These are phyloP conservation scores for Epinotia demarniana DNA, from an alignment of 2,888 invertebrate genomes.

Conservation along the genomic window DNA sequence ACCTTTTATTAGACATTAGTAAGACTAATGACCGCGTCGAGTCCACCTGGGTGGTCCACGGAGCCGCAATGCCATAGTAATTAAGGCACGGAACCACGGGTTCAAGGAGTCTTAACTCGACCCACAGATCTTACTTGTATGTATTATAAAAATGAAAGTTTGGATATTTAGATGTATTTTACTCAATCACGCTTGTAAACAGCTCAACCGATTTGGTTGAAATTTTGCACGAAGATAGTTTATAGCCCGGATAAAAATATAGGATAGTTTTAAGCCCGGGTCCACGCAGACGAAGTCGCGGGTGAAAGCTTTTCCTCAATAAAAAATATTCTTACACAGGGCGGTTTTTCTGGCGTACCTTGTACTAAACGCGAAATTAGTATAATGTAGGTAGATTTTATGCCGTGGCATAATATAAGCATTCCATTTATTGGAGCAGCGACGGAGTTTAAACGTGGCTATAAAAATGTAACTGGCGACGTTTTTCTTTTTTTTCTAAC, in stretches of 20 bases:
- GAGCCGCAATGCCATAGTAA: slow-evolving; percentile 46
- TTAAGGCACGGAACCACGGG: slow-evolving; percentile 54
- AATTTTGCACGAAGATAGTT: no score
- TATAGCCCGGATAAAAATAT: no score
- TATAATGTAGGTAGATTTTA: slow-evolving; percentile 1
- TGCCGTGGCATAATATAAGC: not conserved
- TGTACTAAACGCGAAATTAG: slow-evolving; percentile 3
- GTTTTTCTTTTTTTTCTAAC: slow-evolving; percentile 11
- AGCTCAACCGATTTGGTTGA: no score
- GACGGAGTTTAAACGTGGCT: slow-evolving; percentile 7
- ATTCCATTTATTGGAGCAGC: slow-evolving; percentile 1
- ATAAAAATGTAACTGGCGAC: slow-evolving; percentile 12
- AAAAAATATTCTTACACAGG: slow-evolving; percentile 27
- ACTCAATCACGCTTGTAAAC: no score
- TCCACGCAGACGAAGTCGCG: no score
- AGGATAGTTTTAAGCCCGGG: no score
- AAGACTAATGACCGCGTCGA: slow-evolving; percentile 46
- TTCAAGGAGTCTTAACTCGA: slow-evolving; percentile 24
- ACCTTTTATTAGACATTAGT: slow-evolving; percentile 56
- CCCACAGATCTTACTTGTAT: not conserved
- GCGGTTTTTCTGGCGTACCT: slow-evolving; percentile 14
- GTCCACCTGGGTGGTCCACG: slow-evolving; percentile 61
- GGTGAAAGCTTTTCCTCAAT: not conserved
- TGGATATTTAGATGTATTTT: no score
- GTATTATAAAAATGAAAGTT: no score